phyloP scores from a whole-genome alignment of 2,113 vertebrate species.

The Saguinus midas region DNA sequence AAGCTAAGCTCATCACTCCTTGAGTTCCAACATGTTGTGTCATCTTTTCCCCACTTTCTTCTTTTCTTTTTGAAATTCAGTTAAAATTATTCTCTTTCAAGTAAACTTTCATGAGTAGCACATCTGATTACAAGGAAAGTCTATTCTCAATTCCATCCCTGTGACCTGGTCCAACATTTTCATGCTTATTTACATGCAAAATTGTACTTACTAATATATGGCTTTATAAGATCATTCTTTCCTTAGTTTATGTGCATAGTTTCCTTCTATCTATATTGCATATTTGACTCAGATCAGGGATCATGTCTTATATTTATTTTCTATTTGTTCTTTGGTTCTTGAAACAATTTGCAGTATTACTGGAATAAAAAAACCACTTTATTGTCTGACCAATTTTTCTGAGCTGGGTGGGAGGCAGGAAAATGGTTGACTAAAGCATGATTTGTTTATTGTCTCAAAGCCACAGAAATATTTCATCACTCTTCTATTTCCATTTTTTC shows the following conservation, averaged over 20 bases:
- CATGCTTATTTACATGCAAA: not conserved
- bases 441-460: conserved; percentile 58
- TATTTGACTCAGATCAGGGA: not conserved
- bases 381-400: conserved; percentile 46
- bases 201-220: not conserved
- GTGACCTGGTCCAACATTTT: not conserved
- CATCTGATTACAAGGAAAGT: not conserved
- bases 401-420: conserved; percentile 51
- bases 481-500: not conserved
- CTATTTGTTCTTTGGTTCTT: not conserved
- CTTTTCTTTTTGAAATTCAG: not conserved
- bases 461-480: conserved; percentile 32
- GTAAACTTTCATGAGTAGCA: not conserved
- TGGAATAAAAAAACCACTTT: conserved; percentile 48
- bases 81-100: conserved; percentile 12
- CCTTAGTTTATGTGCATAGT: not conserved
- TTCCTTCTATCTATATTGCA: not conserved
- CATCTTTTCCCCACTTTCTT: not conserved
- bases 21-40: not conserved
- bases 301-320: conserved; percentile 9
- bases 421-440: conserved; percentile 45
- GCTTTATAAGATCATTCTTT: not conserved
- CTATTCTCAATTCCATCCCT: not conserved
- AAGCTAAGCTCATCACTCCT: not conserved
- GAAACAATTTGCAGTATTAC: conserved; percentile 24